Percentiles rank a stretch among this genome's conserved stretches.
phyloP scores from a whole-genome alignment of 1,140 invertebrate genomes.

The Scaptomyza montana region DNA sequence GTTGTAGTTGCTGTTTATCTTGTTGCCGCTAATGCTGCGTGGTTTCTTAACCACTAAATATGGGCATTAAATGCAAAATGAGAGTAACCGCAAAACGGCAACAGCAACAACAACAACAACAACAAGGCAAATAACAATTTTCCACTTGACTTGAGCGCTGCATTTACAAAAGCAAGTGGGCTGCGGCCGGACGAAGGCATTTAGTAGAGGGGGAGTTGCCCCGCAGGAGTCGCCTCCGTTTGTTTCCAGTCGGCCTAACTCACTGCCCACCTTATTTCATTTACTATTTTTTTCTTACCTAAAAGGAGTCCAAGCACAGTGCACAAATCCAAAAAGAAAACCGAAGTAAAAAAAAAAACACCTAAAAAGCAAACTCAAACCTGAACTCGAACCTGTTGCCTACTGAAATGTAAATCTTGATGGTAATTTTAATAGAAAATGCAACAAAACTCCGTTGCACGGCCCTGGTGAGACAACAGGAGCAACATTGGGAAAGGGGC shows the following conservation, averaged over 20 bases:
- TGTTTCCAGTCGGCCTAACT: conserved; percentile 16
- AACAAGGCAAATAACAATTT: conserved; percentile 64
- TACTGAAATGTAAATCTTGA: conserved; percentile 83
- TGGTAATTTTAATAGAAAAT: conserved; percentile 83
- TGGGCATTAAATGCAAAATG: conserved; percentile 78
- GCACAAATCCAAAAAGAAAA: background rate
- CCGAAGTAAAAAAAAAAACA: background rate
- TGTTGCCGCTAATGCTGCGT: conserved; percentile 41
- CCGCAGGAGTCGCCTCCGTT: conserved; percentile 17
- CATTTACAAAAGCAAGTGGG: conserved; percentile 57
- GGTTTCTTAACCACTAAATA: conserved; percentile 63
- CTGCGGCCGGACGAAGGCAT: conserved; percentile 57
- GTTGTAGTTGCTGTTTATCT: conserved; percentile 59
- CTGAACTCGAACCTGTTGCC: conserved; percentile 71
- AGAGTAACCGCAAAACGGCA: conserved; percentile 64
- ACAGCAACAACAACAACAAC: conserved; percentile 16
- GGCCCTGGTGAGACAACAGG: conserved; percentile 35
- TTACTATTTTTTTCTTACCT: conserved; percentile 36
- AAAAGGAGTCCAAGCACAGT: conserved; percentile 53
- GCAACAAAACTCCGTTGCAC: conserved; percentile 67
- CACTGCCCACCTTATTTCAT: conserved; percentile 66
- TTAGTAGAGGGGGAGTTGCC: conserved; percentile 24
- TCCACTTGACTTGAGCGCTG: conserved; percentile 79
- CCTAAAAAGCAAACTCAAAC: conserved; percentile 7
- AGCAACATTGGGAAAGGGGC: background rate